Evolutionary conservation across 2,888 invertebrate species (phyloP), one percentile per base, ranked within the genome.

Genomic region (Cremastinae sp.): DNA sequence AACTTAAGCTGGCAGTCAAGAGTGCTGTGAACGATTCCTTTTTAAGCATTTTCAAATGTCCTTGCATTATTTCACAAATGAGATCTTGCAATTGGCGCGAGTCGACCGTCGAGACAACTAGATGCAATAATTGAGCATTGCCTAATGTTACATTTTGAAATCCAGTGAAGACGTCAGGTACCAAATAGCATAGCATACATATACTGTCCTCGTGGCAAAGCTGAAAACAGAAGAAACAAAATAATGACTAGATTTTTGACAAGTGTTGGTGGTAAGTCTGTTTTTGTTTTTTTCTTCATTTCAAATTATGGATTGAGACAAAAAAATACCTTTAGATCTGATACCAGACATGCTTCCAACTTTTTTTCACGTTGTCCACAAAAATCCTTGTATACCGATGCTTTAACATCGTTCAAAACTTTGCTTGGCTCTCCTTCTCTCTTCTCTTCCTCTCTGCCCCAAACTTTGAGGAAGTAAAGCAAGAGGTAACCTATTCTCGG

Each of bases 151-250:
- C 94, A 82, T 94, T 94, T 86, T 96, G 95, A 90, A 97, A 98
- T 90, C 96, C 96, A 86, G 95, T 93, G 90, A 96, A 98, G 76
- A 98, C 93, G 89, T 97, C 97, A 59, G 98, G 97, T 88, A 98
- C 93, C 83, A 99, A 92, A 94, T 96, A 98, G 86, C 97, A 95
- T 90, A 98, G 94, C 89, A 98, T 92, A 86, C 95, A 93, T 59
- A 96, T 94, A 91, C 97, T 97, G 88, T 95, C 95, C 88, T 96
- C 95, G 89, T 97, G 97, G 88, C 98, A 96, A 78, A 94, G 92
- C 92, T 93, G 85, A 22, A 90, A 87, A 58, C 79, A 69, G 64
- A 43, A 75, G 18, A 34, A 72, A 49, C 9, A 72, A 53, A 56
- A 16, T 34, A 16, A 56, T 36, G 8, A 9, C n/a, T n/a, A n/a